Base-by-base conservation (phyloP, 2,888 invertebrate species). In the Drosophila koepferae region DNA sequence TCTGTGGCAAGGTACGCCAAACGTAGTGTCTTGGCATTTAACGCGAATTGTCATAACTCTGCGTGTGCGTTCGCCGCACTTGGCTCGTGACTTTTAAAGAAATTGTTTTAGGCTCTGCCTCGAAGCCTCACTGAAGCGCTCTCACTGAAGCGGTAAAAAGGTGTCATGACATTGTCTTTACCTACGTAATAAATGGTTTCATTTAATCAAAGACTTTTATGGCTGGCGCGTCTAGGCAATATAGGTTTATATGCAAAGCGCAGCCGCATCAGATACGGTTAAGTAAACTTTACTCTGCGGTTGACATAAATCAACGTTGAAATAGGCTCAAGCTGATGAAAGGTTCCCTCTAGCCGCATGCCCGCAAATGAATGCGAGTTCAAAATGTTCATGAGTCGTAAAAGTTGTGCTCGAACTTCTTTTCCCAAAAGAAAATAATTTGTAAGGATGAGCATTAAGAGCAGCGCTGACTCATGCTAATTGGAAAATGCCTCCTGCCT, bases 181-280 rank as follows among this genome's bases (percentile, higher is more conserved):
- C 79, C 83, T 81, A 56, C 84, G 54, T 90, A 81, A 86, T 86
- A 86, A 90, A 86, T 86, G 88, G 86, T 81, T 90, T 88, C 89
- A 88, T 86, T 86, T 86, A 90, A 90, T 86, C 86, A 90, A 86
- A 74, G 86, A 59, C 77, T 74, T 90, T 85, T 78, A 89, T 86
- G 71, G 75, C 67, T 64, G 71, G 66, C 64, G 72, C 72, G 61
- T 68, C 80, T 79, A 81, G 73, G 79, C 79, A 75, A 79, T 77
- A 90, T 76, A 7, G 34, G 51, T 34, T 34, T 51, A 51, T 34
- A 90, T 79, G 77, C 71, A 63, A 48, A 51, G 66, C 72, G 59
- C 69, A 60, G 59, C 53, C 72, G 77, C 65, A 69, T 83, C 72
- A 77, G 63, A 58, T 72, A 59, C 63, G 81, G 75, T 61, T 85